Conservation (phyloP, 2,888 invertebrate genomes). For the Tanypteryx hageni region DNA sequence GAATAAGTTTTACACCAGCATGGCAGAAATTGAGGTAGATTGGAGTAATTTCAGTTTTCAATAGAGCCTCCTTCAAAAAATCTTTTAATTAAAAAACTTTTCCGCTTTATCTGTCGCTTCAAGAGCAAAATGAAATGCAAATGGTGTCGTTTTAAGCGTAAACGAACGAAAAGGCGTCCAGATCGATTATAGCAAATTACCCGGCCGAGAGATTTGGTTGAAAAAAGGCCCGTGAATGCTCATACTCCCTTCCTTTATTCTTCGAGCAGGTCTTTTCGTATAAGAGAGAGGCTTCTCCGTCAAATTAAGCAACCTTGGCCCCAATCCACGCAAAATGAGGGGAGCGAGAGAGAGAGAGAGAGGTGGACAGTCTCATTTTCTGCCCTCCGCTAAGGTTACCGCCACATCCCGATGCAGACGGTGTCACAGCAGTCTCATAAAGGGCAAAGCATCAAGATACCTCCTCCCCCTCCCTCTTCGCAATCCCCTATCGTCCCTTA, state of each 20-base stretch:
- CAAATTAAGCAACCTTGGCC: slow-evolving; percentile 52
- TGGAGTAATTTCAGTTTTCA: too few species aligned
- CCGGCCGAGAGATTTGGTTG: too few species aligned
- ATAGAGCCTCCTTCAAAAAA: too few species aligned
- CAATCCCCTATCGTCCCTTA: not conserved
- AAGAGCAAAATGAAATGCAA: too few species aligned
- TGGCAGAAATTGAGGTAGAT: too few species aligned
- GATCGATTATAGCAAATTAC: too few species aligned
- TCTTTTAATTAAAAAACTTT: too few species aligned
- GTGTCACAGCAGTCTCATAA: slow-evolving; percentile 33
- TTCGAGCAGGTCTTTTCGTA: not conserved
- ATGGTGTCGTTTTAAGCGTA: too few species aligned
- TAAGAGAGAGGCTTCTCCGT: not conserved
- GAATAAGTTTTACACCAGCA: too few species aligned
- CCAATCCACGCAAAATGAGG: slow-evolving; percentile 21
- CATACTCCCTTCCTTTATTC: not conserved
- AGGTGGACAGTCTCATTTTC: slow-evolving; percentile 50
- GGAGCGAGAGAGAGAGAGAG: not conserved
- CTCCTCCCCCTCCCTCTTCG: not conserved
- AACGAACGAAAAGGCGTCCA: too few species aligned
- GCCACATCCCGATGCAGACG: slow-evolving; percentile 36
- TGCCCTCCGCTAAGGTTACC: not conserved
- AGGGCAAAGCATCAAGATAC: not conserved
- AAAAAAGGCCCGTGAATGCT: too few species aligned
- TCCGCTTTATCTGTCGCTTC: too few species aligned